These are phyloP conservation scores for Caenorhabditis angaria DNA, from an alignment of 2,888 invertebrate species.

Conservation along the genomic window DNA sequence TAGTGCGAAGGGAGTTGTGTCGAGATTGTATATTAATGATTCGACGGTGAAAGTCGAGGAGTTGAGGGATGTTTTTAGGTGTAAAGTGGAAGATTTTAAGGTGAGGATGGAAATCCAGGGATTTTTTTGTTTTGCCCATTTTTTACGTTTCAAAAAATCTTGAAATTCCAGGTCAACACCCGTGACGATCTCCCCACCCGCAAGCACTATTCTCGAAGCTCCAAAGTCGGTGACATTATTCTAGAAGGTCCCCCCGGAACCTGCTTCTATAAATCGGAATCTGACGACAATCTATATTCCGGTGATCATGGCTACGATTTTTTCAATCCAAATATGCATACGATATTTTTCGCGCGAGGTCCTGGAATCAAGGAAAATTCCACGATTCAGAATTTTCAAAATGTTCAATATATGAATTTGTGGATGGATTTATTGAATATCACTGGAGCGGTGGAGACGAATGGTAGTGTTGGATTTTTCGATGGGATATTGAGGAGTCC, in stretches of 20 bases:
- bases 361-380: constrained; percentile 58
- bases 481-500: constrained; percentile 37
- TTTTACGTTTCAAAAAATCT: no score
- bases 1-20: constrained; percentile 59
- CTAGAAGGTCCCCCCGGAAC: constrained; percentile 64
- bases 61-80: constrained; percentile 53
- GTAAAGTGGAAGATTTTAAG: constrained; percentile 53
- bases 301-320: constrained; percentile 69
- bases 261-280: constrained; percentile 54
- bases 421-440: constrained; percentile 45
- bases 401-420: constrained; percentile 66
- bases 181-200: constrained; percentile 52
- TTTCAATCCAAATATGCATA: constrained; percentile 58
- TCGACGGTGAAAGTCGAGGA: constrained; percentile 40
- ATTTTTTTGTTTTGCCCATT: no score
- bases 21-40: constrained; percentile 58
- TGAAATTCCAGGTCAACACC: constrained; percentile 56
- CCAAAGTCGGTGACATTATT: constrained; percentile 62
- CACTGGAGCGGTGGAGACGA: constrained; percentile 53
- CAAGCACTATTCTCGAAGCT: constrained; percentile 59
- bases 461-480: constrained; percentile 63
- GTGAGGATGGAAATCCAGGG: no score
- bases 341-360: constrained; percentile 68
- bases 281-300: constrained; percentile 47
- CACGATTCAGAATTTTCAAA: constrained; percentile 63